These are phyloP conservation scores for Eospalax fontanierii DNA, from an alignment of 2,797 vertebrate species.

Conservation along the genomic window DNA sequence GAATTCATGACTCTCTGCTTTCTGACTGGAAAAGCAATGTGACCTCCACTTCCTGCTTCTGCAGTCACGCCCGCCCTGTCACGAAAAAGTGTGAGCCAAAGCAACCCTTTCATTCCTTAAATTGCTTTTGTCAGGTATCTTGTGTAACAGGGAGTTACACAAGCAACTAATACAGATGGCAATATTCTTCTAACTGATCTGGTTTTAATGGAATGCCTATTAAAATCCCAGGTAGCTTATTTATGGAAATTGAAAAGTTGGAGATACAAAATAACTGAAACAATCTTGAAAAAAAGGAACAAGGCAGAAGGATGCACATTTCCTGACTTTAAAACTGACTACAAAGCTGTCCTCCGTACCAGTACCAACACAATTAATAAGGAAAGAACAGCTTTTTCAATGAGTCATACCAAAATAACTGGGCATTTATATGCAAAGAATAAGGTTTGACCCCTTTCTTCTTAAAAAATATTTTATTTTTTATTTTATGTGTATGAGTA, in stretches of 20 bases:
- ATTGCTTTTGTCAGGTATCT: not conserved
- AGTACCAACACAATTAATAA: not conserved
- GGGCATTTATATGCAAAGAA: not conserved
- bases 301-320: not conserved
- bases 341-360: not conserved
- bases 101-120: too few species aligned
- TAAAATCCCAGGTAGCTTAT: not conserved
- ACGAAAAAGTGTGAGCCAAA: not conserved
- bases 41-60: too few species aligned
- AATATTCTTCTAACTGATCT: not conserved
- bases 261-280: not conserved
- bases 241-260: not conserved
- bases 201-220: not conserved
- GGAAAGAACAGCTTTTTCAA: not conserved
- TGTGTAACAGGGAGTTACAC: not conserved
- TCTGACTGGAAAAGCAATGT: not conserved
- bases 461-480: too few species aligned
- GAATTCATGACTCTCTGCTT: not conserved
- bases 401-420: not conserved
- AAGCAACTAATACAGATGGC: not conserved
- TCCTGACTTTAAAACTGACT: not conserved
- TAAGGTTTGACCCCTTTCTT: not conserved
- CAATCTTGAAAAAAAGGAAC: not conserved
- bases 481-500: too few species aligned
- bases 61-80: not conserved